Evolutionary conservation across 2,888 invertebrate species (phyloP).

Genomic region (Dione vanillae): DNA sequence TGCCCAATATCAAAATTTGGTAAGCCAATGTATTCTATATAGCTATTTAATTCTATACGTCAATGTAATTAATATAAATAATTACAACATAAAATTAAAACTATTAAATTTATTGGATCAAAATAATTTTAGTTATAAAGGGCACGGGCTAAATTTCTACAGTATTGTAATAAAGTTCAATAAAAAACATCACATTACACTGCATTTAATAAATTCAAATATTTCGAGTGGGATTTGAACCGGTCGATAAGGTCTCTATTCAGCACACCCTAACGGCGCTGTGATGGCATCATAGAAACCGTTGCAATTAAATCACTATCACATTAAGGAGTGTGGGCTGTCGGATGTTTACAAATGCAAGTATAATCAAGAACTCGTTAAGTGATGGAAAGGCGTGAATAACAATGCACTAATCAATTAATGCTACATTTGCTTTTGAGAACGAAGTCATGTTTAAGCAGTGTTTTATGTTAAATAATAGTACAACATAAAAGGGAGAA

Average conservation of each 20-base stretch:
- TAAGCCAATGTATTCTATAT: too few relatives aligned
- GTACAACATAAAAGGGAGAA: background rate
- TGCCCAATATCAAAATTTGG: too few relatives aligned
- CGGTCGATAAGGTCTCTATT: too few relatives aligned
- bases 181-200: background rate
- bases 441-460: background rate
- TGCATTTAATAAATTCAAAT: background rate
- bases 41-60: too few relatives aligned
- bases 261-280: background rate
- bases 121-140: too few relatives aligned
- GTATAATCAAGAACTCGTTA: slow-evolving; percentile 18
- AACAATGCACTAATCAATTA: slow-evolving; percentile 19
- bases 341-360: slow-evolving; percentile 20
- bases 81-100: too few relatives aligned
- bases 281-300: background rate
- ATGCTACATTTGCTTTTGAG: background rate
- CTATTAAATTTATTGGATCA: too few relatives aligned
- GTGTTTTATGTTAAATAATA: background rate
- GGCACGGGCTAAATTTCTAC: too few relatives aligned
- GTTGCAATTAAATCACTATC: slow-evolving; percentile 13
- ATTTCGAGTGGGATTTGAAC: background rate
- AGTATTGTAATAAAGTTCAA: too few relatives aligned
- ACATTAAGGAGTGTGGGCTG: slow-evolving; percentile 3
- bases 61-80: too few relatives aligned
- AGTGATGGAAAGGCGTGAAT: slow-evolving; percentile 1